Evolutionary conservation across 2,797 vertebrate genomes (phyloP), one percentile per base, ranked within the genome.

Genomic region (Tiaroga cobitis): DNA sequence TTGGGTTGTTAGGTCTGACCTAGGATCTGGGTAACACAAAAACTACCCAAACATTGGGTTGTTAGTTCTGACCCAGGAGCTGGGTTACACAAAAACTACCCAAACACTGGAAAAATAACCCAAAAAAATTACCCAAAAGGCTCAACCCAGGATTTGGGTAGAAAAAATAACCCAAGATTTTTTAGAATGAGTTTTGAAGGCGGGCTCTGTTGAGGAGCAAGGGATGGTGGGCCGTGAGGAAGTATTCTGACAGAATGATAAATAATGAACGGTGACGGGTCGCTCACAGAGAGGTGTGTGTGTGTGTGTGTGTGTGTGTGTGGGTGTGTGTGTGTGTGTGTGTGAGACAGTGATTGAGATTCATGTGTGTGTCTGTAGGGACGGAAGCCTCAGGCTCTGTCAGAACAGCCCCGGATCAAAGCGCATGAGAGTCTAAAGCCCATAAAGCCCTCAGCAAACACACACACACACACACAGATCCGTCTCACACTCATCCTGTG

Each of bases 381-480:
- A 92, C 90, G 89, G 91, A 91, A 92, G 93, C 94, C 94, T 74
- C 86, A 90, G 93, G 94, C 93, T 93, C 93, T 95, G 94, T 95
- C 94, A 95, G 94, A 94, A 94, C 92, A 94, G 92, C 93, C 91
- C 76, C 88, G 93, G 94, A 95, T 96, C 93, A 95, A 95, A 95
- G 94, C 92, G 90, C 90, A 86, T 86, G 93, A 90, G 85, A 85
- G 91, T 89, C 91, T 89, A 87, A 63, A 67, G 82, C 85, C 56
- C 54, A 56, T 32, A 46, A 34, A 39, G 19, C 74, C 84, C 90
- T 29, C 26, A 15, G 61, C 26, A 65, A 3, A 32, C 61, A 65
- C 61, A 32, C 61, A n/a, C 73, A 77, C 61, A 24, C 9, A 21
- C 81, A 15, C 39, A 41, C 77, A 63, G 24, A 9, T 59, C 56